Conservation (phyloP, 2,113 vertebrate species). For the Dinomys branickii region DNA sequence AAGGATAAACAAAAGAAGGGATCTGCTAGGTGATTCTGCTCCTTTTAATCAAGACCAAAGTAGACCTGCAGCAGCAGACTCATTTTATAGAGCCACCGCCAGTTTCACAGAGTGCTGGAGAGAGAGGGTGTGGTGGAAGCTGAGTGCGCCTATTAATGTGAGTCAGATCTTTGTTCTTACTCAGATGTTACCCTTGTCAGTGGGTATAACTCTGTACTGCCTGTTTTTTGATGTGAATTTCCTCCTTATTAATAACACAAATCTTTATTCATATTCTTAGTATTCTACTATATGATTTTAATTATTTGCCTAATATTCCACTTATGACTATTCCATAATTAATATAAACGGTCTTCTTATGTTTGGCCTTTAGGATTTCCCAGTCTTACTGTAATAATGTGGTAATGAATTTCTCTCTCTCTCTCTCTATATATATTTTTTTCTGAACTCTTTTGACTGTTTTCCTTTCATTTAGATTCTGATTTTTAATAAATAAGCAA, state of each 20-base stretch:
- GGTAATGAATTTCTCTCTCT: not conserved
- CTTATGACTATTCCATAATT: constrained; percentile 1
- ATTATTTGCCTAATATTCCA: not conserved
- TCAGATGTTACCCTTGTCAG: not conserved
- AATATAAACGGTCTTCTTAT: constrained; percentile 6
- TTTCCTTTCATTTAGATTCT: constrained; percentile 31
- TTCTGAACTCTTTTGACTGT: not conserved
- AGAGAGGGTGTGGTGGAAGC: not conserved
- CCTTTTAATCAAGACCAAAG: not conserved
- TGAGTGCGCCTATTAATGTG: not conserved
- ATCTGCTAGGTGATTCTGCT: not conserved
- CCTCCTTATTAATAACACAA: not conserved
- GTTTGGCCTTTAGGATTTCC: constrained; percentile 39
- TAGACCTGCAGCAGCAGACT: not conserved
- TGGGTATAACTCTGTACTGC: not conserved
- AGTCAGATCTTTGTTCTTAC: not conserved
- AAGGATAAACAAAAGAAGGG: not conserved
- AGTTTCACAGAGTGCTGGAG: not conserved
- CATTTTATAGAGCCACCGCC: not conserved
- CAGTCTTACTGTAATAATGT: not conserved
- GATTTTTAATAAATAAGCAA: not conserved
- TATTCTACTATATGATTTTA: not conserved
- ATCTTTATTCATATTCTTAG: constrained; percentile 33
- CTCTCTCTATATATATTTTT: constrained; percentile 36
- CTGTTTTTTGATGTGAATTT: not conserved